Conservation (phyloP, 2,888 invertebrate species). For the Hirtodrosophila trivittata region DNA sequence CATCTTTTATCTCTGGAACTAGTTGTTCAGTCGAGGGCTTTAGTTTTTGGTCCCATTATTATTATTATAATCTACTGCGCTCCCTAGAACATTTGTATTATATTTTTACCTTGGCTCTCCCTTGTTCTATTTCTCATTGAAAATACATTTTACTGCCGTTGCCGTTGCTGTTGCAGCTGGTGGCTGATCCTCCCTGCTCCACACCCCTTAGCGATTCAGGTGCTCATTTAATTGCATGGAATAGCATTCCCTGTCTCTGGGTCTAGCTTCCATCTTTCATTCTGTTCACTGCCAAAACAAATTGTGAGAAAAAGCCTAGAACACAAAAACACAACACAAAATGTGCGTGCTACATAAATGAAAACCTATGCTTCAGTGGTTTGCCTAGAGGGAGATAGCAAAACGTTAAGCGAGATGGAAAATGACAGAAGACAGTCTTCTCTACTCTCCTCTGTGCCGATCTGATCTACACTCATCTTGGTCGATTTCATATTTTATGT, state of each 20-base stretch:
- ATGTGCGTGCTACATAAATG: slow-evolving; percentile 78
- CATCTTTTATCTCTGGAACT: too few relatives aligned
- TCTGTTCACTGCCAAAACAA: slow-evolving; percentile 72
- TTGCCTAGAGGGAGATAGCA: slow-evolving; percentile 33
- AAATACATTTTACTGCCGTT: slow-evolving; percentile 24
- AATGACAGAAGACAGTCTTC: slow-evolving; percentile 7
- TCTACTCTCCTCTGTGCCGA: slow-evolving; percentile 27
- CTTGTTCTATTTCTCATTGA: slow-evolving; percentile 73
- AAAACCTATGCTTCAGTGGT: slow-evolving; percentile 77
- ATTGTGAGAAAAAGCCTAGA: slow-evolving; percentile 72
- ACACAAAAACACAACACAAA: slow-evolving; percentile 66
- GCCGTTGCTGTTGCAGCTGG: slow-evolving; percentile 26
- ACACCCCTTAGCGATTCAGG: slow-evolving; percentile 38
- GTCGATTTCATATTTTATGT: slow-evolving; percentile 73
- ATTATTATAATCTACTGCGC: too few relatives aligned
- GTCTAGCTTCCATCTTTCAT: slow-evolving; percentile 41
- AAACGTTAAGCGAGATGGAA: neutral
- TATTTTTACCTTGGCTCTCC: neutral
- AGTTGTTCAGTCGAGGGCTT: too few relatives aligned
- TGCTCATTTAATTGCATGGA: slow-evolving; percentile 71
- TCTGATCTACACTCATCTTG: slow-evolving; percentile 47
- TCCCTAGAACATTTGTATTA: too few relatives aligned
- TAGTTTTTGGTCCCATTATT: too few relatives aligned
- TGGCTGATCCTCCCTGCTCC: neutral
- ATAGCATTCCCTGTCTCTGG: slow-evolving; percentile 48